phyloP scores from a whole-genome alignment of 1,140 invertebrate species.

The Acromyrmex heyeri region DNA sequence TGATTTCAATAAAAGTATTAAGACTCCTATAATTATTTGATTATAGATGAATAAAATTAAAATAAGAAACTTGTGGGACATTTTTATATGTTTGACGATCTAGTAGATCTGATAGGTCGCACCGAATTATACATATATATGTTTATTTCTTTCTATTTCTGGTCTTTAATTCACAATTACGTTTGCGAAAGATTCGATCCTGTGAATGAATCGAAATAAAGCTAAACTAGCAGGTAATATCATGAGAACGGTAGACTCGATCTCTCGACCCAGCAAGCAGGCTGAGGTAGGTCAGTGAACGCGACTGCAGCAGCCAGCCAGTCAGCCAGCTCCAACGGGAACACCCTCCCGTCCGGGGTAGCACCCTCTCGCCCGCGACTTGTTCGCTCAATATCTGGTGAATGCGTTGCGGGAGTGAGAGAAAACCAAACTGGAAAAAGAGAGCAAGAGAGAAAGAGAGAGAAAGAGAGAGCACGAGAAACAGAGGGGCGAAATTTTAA shows the following conservation, averaged over 20 bases:
- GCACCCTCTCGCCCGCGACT: slow-evolving; percentile 49
- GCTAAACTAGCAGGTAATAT: neutral
- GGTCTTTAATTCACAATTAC: neutral
- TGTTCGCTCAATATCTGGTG: slow-evolving; percentile 60
- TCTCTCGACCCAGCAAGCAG: slow-evolving; percentile 45
- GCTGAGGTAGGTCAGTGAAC: slow-evolving; percentile 57
- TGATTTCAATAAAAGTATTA: neutral
- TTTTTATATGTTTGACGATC: neutral
- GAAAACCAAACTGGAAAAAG: slow-evolving; percentile 20
- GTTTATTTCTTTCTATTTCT: neutral
- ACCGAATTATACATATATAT: neutral
- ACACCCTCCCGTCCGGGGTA: slow-evolving; percentile 59
- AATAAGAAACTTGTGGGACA: neutral
- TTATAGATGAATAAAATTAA: neutral
- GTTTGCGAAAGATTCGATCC: neutral
- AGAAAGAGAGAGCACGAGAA: neutral
- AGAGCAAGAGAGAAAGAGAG: neutral
- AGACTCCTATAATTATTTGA: neutral
- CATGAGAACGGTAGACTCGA: slow-evolving; percentile 21
- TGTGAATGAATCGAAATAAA: slow-evolving; percentile 27
- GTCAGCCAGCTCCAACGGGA: slow-evolving; percentile 51
- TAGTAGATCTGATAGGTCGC: neutral
- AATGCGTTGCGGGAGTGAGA: slow-evolving; percentile 44
- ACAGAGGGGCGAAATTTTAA: neutral
- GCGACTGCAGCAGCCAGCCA: slow-evolving; percentile 54